Evolutionary conservation across 2,113 vertebrate species (phyloP).

Genomic region (Paedocypris sp.): DNA sequence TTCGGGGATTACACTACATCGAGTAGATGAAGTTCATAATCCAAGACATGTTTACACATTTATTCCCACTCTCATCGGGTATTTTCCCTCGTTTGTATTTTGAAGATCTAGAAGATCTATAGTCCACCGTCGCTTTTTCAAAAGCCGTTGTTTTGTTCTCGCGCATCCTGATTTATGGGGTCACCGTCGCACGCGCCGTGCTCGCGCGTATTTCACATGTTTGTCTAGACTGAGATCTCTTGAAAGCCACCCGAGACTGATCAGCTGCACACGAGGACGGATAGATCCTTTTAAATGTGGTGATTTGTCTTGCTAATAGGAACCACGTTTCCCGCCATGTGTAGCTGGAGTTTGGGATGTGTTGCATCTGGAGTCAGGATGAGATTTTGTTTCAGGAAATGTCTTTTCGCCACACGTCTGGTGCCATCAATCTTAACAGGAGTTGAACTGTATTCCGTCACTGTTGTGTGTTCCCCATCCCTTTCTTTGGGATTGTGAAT

Average conservation of each 20-base stretch:
- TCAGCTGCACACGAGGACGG: neutral
- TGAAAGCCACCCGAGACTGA: neutral
- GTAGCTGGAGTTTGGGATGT: conserved; percentile 9
- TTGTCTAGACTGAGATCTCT: neutral
- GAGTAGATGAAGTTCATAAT: too few relatives aligned
- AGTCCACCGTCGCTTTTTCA: too few relatives aligned
- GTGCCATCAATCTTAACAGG: neutral
- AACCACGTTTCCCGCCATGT: conserved; percentile 2
- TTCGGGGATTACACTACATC: neutral
- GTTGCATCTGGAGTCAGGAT: conserved; percentile 13
- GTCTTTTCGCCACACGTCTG: conserved; percentile 24
- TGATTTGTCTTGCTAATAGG: conserved; percentile 12
- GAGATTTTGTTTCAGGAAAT: conserved; percentile 21
- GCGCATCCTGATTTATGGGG: neutral
- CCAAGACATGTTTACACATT: too few relatives aligned
- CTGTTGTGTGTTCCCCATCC: too few relatives aligned
- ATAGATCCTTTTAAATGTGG: neutral
- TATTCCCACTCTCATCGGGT: too few relatives aligned
- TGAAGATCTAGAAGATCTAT: too few relatives aligned
- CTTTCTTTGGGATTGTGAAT: too few relatives aligned
- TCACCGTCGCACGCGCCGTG: neutral
- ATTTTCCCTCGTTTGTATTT: too few relatives aligned
- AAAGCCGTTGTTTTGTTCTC: neutral
- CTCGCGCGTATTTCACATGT: neutral
- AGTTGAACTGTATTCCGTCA: neutral